Conservation (phyloP, 2,113 vertebrate species). For the Mormoops blainvillei region DNA sequence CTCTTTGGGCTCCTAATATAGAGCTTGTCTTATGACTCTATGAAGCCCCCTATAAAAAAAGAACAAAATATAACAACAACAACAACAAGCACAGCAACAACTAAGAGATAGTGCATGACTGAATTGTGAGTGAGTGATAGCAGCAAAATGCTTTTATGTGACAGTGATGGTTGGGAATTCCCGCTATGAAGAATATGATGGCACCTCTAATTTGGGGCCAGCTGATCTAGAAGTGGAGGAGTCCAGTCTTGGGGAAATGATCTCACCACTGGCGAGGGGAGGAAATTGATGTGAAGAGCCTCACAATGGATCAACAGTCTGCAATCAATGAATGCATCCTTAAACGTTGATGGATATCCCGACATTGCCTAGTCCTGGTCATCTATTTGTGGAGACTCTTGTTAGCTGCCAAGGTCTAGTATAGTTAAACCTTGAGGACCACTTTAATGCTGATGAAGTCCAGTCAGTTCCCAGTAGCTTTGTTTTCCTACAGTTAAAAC, state of each 20-base stretch:
- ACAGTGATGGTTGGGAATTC: neutral
- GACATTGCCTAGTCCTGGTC: conserved; percentile 22
- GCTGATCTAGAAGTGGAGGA: conserved; percentile 13
- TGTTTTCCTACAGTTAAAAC: neutral
- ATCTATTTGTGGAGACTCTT: neutral
- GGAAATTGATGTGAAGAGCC: neutral
- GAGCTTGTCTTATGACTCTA: neutral
- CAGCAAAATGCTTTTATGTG: neutral
- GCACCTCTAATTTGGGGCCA: neutral
- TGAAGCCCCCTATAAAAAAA: neutral
- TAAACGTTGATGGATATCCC: neutral
- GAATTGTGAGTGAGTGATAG: neutral
- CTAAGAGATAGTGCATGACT: neutral
- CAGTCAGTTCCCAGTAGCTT: neutral
- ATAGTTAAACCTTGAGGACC: neutral
- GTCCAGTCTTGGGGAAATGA: neutral
- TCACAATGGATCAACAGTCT: conserved; percentile 6
- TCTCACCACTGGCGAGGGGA: neutral
- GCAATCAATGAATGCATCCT: neutral
- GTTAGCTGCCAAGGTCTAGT: neutral
- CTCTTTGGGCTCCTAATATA: neutral
- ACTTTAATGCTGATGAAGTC: neutral
- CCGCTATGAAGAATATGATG: neutral
- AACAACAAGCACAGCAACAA: neutral
- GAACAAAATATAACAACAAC: neutral